These are phyloP conservation scores for Salvelinus alpinus DNA, from an alignment of 2,113 vertebrate genomes.

Conservation along the genomic window DNA sequence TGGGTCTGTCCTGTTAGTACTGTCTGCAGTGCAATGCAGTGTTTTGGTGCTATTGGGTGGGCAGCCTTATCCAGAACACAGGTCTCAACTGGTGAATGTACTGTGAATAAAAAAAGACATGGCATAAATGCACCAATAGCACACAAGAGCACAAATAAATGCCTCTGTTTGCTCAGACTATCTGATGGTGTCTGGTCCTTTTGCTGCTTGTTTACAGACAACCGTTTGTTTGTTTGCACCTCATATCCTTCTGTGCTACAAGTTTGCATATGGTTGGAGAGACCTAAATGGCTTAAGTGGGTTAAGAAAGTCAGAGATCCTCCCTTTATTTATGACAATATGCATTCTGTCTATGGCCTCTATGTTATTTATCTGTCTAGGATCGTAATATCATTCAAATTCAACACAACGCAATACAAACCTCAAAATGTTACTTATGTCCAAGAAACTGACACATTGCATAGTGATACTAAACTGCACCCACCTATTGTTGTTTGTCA, in stretches of 20 bases:
- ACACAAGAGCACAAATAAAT: neutral
- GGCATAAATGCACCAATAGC: neutral
- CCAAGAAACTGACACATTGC: neutral
- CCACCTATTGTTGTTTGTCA: constrained; percentile 29
- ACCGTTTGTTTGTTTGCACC: constrained; percentile 6
- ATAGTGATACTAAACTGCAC: neutral
- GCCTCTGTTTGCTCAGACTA: constrained; percentile 7
- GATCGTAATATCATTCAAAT: neutral
- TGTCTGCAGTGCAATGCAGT: neutral
- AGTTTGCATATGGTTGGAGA: neutral
- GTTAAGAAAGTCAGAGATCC: constrained; percentile 23
- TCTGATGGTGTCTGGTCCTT: constrained; percentile 1
- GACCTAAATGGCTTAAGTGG: neutral
- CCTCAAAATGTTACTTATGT: neutral
- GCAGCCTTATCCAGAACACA: neutral
- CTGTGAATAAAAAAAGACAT: too few species aligned
- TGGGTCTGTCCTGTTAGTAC: constrained; percentile 19
- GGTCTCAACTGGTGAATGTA: neutral
- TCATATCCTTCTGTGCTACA: neutral
- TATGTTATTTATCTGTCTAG: too few species aligned
- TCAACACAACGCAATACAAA: neutral
- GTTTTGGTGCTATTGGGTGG: constrained; percentile 11
- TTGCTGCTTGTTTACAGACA: neutral
- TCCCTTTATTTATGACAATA: neutral
- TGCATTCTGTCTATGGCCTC: neutral